Evolutionary conservation across 2,888 invertebrate genomes (phyloP).

Genomic region (Scelioninae gen. 1): DNA sequence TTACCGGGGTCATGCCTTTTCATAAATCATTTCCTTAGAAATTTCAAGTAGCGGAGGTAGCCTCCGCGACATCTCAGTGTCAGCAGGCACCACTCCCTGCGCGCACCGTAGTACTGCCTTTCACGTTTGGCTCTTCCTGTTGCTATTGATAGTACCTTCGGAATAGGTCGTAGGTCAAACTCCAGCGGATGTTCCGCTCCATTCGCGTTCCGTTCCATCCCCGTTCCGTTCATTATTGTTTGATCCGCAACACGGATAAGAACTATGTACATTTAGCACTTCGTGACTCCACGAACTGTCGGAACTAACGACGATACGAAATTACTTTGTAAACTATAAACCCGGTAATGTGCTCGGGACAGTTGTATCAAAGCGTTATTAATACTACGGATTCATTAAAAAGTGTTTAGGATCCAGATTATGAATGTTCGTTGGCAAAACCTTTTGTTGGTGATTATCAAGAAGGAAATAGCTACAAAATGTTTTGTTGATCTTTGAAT

Average conservation of each 20-base stretch:
- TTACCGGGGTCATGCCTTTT: slow-evolving; percentile 75
- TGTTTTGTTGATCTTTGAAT: slow-evolving; percentile 16
- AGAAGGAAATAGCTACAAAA: background rate
- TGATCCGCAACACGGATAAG: slow-evolving; percentile 69
- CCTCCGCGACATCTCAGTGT: slow-evolving; percentile 59
- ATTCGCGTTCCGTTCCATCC: slow-evolving; percentile 68
- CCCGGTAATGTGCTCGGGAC: slow-evolving; percentile 31
- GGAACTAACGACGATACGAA: slow-evolving; percentile 61
- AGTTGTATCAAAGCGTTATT: slow-evolving; percentile 43
- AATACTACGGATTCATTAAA: slow-evolving; percentile 49
- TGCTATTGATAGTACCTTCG: slow-evolving; percentile 68
- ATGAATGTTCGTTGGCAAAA: slow-evolving; percentile 13
- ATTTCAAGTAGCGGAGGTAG: slow-evolving; percentile 70
- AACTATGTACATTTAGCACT: slow-evolving; percentile 67
- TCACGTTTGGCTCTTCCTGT: slow-evolving; percentile 61
- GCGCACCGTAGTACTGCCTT: slow-evolving; percentile 33
- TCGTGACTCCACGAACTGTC: slow-evolving; percentile 65
- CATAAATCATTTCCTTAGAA: slow-evolving; percentile 80
- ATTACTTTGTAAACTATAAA: slow-evolving; percentile 67
- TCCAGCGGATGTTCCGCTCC: slow-evolving; percentile 71
- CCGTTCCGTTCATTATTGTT: slow-evolving; percentile 72
- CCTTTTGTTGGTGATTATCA: slow-evolving; percentile 12
- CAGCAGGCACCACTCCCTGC: slow-evolving; percentile 58
- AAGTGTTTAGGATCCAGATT: slow-evolving; percentile 20
- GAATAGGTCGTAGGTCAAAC: slow-evolving; percentile 73